Conservation (phyloP, 2,888 invertebrate genomes). For the Stenodema calcarata region DNA sequence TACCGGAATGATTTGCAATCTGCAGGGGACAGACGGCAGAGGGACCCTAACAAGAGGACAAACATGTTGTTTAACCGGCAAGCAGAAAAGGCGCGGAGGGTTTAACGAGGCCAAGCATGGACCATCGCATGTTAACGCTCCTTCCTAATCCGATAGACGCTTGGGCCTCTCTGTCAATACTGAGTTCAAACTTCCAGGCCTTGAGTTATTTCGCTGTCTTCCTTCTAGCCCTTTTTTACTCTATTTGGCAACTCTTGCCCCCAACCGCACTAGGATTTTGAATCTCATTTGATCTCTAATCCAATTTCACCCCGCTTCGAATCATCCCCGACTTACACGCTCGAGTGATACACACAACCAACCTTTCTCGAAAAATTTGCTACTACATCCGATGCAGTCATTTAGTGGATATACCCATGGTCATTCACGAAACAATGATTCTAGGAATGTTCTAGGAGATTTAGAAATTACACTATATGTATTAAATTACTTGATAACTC, state of each 20-base stretch:
- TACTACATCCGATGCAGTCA: no score
- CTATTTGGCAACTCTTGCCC: background rate
- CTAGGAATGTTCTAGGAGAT: no score
- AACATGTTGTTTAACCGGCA: background rate
- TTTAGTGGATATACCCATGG: no score
- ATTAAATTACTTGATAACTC: no score
- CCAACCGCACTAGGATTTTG: background rate
- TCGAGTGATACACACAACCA: background rate
- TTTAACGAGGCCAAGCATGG: constrained; percentile 20
- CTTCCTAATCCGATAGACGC: constrained; percentile 9
- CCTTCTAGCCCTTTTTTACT: background rate
- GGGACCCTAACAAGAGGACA: constrained; percentile 4
- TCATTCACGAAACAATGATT: no score
- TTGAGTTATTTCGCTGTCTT: background rate
- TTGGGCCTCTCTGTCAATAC: constrained; percentile 11
- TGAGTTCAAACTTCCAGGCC: background rate
- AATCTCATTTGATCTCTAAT: background rate
- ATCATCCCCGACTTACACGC: background rate
- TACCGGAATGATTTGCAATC: background rate
- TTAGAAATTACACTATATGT: no score
- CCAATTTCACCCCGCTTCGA: background rate
- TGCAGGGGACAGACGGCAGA: background rate
- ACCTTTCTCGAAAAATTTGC: no score
- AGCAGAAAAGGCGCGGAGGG: background rate
- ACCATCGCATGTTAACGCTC: background rate